A percentile compares a stretch with the other conserved stretches of the same genome.
Conservation (phyloP, 2,888 invertebrate genomes). For the Eurytoma californica region DNA sequence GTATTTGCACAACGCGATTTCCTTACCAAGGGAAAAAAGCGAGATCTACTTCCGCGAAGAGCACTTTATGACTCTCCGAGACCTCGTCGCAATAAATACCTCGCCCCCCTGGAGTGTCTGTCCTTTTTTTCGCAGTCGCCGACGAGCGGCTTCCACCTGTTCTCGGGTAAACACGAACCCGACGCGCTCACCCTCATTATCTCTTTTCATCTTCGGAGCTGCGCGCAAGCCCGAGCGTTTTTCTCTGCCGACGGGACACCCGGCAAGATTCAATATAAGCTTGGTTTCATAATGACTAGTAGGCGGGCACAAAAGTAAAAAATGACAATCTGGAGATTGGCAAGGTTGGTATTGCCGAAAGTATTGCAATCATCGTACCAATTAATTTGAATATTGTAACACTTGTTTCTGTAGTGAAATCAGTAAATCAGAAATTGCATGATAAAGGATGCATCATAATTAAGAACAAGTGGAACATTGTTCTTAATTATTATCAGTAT, state of each 20-base stretch:
- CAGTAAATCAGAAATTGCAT: too few relatives aligned
- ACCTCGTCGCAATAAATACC: slow-evolving; percentile 44
- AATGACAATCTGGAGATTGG: not conserved
- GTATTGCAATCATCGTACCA: too few relatives aligned
- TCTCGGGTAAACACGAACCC: slow-evolving; percentile 24
- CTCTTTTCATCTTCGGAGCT: slow-evolving; percentile 34
- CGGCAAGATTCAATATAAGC: slow-evolving; percentile 37
- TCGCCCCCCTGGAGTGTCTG: slow-evolving; percentile 18
- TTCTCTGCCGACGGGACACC: not conserved
- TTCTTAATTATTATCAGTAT: too few relatives aligned
- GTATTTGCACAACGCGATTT: slow-evolving; percentile 47
- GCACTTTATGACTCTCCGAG: slow-evolving; percentile 37
- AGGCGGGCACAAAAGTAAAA: not conserved
- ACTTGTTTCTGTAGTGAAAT: too few relatives aligned
- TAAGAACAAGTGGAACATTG: too few relatives aligned
- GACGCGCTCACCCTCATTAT: slow-evolving; percentile 35
- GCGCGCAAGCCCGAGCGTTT: slow-evolving; percentile 6
- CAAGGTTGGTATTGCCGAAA: not conserved
- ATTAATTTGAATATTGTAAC: too few relatives aligned
- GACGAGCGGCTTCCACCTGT: slow-evolving; percentile 10
- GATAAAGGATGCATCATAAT: too few relatives aligned
- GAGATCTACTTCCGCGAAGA: slow-evolving; percentile 12
- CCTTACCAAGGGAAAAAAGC: slow-evolving; percentile 14
- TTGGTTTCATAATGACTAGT: slow-evolving; percentile 10
- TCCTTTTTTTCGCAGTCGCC: not conserved